Evolutionary conservation across 2,888 invertebrate species (phyloP).

Genomic region (Drosophila putrida): DNA sequence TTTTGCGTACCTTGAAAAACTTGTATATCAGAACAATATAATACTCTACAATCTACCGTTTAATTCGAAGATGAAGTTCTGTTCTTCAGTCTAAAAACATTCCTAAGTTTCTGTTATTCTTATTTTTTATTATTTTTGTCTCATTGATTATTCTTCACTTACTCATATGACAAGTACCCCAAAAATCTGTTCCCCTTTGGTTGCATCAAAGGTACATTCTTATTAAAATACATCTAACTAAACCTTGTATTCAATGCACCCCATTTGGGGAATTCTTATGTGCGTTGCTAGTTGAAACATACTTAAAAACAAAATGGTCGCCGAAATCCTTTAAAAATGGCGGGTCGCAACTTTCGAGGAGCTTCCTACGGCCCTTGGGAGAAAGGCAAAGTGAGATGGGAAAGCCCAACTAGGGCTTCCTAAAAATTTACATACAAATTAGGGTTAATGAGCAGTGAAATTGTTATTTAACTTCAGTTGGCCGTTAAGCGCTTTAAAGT

Average conservation of each 20-base stretch:
- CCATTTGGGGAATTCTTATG: constrained; percentile 32
- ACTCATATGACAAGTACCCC: too few species aligned
- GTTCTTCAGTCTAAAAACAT: too few species aligned
- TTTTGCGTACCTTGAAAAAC: too few species aligned
- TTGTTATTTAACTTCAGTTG: constrained; percentile 82
- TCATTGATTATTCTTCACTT: neutral
- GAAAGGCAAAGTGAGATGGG: neutral
- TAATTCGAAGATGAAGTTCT: too few species aligned
- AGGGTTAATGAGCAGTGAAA: constrained; percentile 83
- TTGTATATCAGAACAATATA: too few species aligned
- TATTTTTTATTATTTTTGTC: neutral
- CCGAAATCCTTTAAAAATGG: constrained; percentile 68
- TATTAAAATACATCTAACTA: constrained; percentile 2
- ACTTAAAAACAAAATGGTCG: constrained; percentile 55
- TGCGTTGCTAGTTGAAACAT: constrained; percentile 69
- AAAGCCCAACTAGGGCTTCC: constrained; percentile 56
- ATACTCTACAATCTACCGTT: too few species aligned
- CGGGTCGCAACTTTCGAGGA: constrained; percentile 21
- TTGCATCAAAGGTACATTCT: neutral
- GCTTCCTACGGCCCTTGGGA: constrained; percentile 2
- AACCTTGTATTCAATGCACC: constrained; percentile 2
- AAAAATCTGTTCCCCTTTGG: too few species aligned
- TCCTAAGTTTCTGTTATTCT: too few species aligned
- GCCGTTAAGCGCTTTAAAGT: constrained; percentile 76
- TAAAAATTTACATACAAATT: constrained; percentile 81